Conservation (phyloP, 2,113 vertebrate genomes). For the Gobiocypris rarus region DNA sequence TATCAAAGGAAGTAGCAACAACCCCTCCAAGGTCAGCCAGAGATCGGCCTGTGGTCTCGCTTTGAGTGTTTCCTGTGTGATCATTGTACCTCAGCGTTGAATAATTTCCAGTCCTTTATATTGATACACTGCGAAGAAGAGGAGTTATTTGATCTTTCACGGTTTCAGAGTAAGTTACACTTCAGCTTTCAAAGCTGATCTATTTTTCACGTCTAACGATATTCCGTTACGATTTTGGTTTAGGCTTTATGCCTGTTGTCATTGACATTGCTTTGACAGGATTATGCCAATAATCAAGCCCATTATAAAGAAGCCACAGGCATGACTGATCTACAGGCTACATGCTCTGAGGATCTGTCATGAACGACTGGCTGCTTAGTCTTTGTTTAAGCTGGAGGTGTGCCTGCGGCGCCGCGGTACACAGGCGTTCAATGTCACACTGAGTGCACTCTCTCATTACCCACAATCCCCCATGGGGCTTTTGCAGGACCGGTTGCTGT, state of each 20-base stretch:
- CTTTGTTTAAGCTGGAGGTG: slow-evolving; percentile 40
- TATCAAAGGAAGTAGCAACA: slow-evolving; percentile 8
- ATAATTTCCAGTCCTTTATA: slow-evolving; percentile 6
- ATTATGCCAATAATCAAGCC: slow-evolving; percentile 56
- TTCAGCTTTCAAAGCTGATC: not conserved
- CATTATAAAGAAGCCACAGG: slow-evolving; percentile 43
- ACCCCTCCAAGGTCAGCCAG: not conserved
- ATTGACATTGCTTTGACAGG: slow-evolving; percentile 55
- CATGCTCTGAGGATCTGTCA: slow-evolving; percentile 32
- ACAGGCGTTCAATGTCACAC: slow-evolving; percentile 39
- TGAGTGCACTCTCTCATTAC: slow-evolving; percentile 31
- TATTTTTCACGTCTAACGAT: not conserved
- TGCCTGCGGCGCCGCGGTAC: not conserved
- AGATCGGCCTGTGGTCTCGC: not conserved
- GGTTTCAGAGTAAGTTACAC: not conserved
- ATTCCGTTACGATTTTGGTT: not conserved
- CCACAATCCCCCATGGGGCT: slow-evolving; percentile 14
- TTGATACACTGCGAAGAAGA: not conserved
- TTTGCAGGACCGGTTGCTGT: slow-evolving; percentile 6
- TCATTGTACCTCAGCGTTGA: not conserved
- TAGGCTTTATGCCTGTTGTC: slow-evolving; percentile 32
- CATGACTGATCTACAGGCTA: slow-evolving; percentile 40
- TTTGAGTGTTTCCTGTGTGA: slow-evolving; percentile 21
- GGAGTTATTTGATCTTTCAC: slow-evolving; percentile 10
- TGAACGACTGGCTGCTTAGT: slow-evolving; percentile 36